Base-by-base conservation (phyloP, 2,888 invertebrate species). In the Brachycybe producta region DNA sequence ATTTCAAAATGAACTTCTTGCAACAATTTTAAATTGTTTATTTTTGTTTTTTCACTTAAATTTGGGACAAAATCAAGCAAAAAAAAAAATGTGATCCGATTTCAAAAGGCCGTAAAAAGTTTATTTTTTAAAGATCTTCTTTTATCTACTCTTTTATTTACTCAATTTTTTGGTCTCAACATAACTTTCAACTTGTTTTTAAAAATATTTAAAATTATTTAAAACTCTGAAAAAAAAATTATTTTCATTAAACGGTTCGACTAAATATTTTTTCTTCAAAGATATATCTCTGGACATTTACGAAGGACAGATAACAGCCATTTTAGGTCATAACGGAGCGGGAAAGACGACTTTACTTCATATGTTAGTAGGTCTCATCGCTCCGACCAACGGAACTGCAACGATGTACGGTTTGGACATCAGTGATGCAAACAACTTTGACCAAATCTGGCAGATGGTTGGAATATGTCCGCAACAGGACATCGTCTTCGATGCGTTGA, bases 391-490 rank as follows among this genome's bases (percentile, higher is more conserved):
- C 53, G 83, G 83, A 0, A 80, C 80, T 0, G 82, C 82, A 0
- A 77, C 78, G 57, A 77, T 84, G 23, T 83, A 81, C 61, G 83
- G 83, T 8, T 73, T 82, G 60, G 82, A 84, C 63, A 79, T 82
- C 41, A 73, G 79, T 57, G 78, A 84, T 62, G 76, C 80, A 2
- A 77, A 78, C 57, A 82, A 84, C 61, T 79, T 85, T 80, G 74
- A 77, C 56, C 75, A 78, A 64, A 81, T 87, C 46, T 73, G 85
- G 8, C 75, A 79, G 61, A 83, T 84, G 80, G 84, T 82, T 0
- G 87, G 87, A 0, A 82, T 87, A 5, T 88, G 88, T 65, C 85
- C 86, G 0, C 87, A 88, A 63, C 83, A 85, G 60, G 84, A 88
- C 59, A 82, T 86, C 5, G 73, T 87, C 3, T 85, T 86, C 62